These are phyloP conservation scores for Pachyseris speciosa DNA, from an alignment of 64 coral and sea anemone genomes.

Conservation along the genomic window DNA sequence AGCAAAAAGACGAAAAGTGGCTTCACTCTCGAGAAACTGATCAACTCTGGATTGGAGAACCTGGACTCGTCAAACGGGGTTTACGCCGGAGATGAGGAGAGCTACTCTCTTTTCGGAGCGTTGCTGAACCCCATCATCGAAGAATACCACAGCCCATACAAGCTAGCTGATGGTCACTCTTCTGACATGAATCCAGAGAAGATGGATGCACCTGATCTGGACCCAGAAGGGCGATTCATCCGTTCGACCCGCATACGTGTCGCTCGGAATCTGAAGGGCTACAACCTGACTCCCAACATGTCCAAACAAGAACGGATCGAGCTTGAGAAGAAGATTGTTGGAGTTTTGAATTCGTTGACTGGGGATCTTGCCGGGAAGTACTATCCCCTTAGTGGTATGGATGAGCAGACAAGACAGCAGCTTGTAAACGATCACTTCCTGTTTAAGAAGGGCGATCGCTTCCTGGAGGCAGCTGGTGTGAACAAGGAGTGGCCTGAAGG, in stretches of 20 bases:
- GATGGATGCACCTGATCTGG: constrained; percentile 54
- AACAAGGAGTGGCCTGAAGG: constrained; percentile 94
- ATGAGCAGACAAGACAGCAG: constrained; percentile 77
- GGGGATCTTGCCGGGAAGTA: constrained; percentile 58
- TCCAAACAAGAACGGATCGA: constrained; percentile 53
- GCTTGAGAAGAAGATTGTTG: constrained; percentile 56
- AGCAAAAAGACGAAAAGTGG: constrained; percentile 76
- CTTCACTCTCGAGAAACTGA: constrained; percentile 48
- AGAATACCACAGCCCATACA: constrained; percentile 76
- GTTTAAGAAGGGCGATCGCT: constrained; percentile 95
- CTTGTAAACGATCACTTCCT: constrained; percentile 94
- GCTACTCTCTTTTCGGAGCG: constrained; percentile 44
- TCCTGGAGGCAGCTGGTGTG: constrained; percentile 87
- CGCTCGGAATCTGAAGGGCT: constrained; percentile 69
- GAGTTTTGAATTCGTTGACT: constrained; percentile 45
- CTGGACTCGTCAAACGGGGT: constrained; percentile 79
- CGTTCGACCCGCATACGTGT: constrained; percentile 76
- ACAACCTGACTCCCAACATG: constrained; percentile 44
- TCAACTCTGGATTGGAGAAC: constrained; percentile 81
- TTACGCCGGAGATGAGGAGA: constrained; percentile 79
- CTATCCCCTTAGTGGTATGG: constrained; percentile 86
- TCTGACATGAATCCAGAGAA: constrained; percentile 67
- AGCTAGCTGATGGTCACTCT: constrained; percentile 38
- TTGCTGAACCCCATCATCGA: constrained; percentile 67
- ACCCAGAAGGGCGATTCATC: constrained; percentile 50